These are phyloP conservation scores for Phaethon lepturus DNA, from an alignment of 2,113 vertebrate species.

Conservation along the genomic window DNA sequence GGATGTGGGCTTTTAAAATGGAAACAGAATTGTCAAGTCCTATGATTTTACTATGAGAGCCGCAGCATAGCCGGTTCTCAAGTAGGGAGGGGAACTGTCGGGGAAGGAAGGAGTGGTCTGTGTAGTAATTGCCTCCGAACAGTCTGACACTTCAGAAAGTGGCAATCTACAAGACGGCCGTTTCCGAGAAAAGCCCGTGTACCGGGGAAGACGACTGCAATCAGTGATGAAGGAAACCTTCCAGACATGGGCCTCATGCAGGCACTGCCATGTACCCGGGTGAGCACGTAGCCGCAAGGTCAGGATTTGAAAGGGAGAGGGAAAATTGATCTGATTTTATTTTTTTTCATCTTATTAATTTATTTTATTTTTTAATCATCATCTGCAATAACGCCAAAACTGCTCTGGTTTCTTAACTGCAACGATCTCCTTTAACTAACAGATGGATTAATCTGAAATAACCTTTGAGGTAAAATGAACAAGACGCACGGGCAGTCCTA, in stretches of 20 bases:
- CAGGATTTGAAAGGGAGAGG: background rate
- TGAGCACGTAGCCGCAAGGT: background rate
- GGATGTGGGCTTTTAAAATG: constrained; percentile 21
- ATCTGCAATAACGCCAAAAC: background rate
- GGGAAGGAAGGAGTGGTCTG: constrained; percentile 8
- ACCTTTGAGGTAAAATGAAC: background rate
- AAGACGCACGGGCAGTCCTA: background rate
- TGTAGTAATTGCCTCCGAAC: background rate
- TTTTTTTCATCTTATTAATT: background rate
- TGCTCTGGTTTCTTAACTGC: background rate
- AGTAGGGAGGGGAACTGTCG: background rate
- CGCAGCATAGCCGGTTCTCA: background rate
- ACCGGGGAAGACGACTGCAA: background rate
- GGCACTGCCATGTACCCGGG: background rate
- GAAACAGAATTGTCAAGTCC: background rate
- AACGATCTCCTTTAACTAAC: background rate
- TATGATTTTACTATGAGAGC: background rate
- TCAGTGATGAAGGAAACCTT: background rate
- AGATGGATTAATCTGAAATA: background rate
- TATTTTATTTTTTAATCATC: background rate
- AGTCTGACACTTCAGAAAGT: background rate
- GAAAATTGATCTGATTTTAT: background rate
- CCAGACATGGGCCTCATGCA: background rate
- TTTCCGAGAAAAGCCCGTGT: background rate
- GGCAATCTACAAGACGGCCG: background rate